Conservation (phyloP, 35 echinoderm and acorn worm species). For the Diadema setosum region DNA sequence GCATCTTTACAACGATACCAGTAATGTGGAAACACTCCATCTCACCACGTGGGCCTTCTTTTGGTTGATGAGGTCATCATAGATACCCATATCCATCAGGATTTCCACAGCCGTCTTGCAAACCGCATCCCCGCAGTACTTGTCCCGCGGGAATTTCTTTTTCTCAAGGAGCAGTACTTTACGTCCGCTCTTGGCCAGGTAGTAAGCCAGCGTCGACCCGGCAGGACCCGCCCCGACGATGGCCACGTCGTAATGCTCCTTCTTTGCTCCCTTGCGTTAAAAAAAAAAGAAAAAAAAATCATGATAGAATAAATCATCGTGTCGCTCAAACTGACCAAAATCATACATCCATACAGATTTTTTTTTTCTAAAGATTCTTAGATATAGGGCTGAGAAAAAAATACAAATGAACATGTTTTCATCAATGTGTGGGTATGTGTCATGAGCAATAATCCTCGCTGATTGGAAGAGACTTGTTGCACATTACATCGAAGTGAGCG, state of each 20-base stretch:
- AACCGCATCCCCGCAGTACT: slow-evolving; percentile 31
- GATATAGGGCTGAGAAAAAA: not conserved
- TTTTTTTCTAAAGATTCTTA: not conserved
- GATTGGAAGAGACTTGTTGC: no score
- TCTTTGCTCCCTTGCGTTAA: not conserved
- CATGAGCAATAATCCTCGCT: no score
- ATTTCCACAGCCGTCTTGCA: slow-evolving; percentile 30
- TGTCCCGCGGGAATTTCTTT: slow-evolving; percentile 23
- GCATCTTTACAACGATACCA: not conserved
- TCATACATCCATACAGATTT: not conserved
- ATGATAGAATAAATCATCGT: no score
- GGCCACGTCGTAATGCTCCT: slow-evolving; percentile 5
- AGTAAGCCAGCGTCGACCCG: slow-evolving; percentile 18
- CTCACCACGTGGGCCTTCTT: slow-evolving; percentile 27
- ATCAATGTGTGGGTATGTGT: not conserved
- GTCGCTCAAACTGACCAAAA: not conserved
- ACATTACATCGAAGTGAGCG: no score
- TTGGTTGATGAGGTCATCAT: slow-evolving; percentile 2
- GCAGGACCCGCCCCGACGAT: slow-evolving; percentile 23
- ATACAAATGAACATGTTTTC: not conserved
- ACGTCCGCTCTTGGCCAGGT: slow-evolving; percentile 23
- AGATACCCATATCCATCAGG: slow-evolving; percentile 35
- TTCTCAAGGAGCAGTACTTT: slow-evolving; percentile 28
- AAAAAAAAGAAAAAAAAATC: not conserved
- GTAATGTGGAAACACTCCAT: not conserved